Evolutionary conservation across 2,797 vertebrate genomes (phyloP), one percentile per base, ranked within the genome.

Genomic region (Apogon hyalosoma): DNA sequence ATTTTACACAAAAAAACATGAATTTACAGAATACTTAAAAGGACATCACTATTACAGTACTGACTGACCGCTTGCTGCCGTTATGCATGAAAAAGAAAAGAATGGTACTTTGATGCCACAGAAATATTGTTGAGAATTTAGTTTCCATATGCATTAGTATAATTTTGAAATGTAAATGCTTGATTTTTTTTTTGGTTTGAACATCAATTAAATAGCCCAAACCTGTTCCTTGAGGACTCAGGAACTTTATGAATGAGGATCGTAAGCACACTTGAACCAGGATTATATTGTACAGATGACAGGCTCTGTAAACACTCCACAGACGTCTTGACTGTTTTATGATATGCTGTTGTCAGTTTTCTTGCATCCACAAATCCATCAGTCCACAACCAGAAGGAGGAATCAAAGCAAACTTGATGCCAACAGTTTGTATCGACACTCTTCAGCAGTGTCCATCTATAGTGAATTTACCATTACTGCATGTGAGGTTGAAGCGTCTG

Each of bases 391-490:
- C 16, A 57, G 45, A 62, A 45, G 31, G n/a, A 55, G 58, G 39
- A 73, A 77, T 69, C 41, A 63, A 66, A 67, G 69, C 16, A 55
- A 78, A 57, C 76, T 72, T 19, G 24, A n/a, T n/a, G 48, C 78
- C 39, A 24, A 52, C 55, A 50, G 69, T 54, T 53, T 45, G 43
- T 28, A 5, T 33, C 48, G 58, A 65, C 13, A 10, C 21, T n/a
- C 15, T 5, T 11, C 36, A 68, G 60, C 52, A 31, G 55, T 43
- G 1, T 77, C 45, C 8, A 11, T 31, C 71, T 80, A 92, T 58
- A 86, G 75, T 1, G 78, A 63, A 40, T 83, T 70, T n/a, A 78
- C 83, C 21, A 83, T 82, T 3, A 87, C 79, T 18, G 70, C 82
- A 3, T 73, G 83, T 6, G 88, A 66, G 48, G 70, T 70, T 1